These are phyloP conservation scores for Camponotus pennsylvanicus DNA, from an alignment of 1,140 invertebrate species.

Conservation along the genomic window DNA sequence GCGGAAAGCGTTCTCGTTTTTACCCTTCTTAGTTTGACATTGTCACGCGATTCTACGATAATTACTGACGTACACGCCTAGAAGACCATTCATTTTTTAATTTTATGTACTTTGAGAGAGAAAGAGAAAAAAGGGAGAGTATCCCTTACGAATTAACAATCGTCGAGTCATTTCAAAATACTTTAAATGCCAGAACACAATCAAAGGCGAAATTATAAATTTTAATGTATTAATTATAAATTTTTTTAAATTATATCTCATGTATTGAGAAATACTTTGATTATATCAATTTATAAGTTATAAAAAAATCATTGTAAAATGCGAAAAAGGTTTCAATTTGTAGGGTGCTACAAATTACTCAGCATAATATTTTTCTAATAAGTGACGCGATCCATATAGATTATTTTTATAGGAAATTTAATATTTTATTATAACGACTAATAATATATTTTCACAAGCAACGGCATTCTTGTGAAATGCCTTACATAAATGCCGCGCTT, in stretches of 20 bases:
- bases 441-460: not conserved
- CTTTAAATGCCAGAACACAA: not conserved
- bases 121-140: not conserved
- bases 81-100: not conserved
- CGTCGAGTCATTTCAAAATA: not conserved
- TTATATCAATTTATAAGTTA: not conserved
- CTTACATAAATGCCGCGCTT: conserved; percentile 13
- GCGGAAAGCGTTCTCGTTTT: conserved; percentile 16
- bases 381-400: not conserved
- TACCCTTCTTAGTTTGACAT: conserved; percentile 39
- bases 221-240: conserved; percentile 19
- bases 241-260: not conserved
- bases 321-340: not conserved
- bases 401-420: not conserved
- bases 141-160: not conserved
- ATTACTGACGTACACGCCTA: conserved; percentile 4
- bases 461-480: conserved; percentile 13
- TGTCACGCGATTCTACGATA: conserved; percentile 19
- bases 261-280: not conserved
- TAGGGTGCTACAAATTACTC: not conserved
- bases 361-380: not conserved
- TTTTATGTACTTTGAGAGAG: not conserved
- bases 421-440: conserved; percentile 8
- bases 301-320: not conserved
- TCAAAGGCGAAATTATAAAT: not conserved